Conservation (phyloP, 2,113 vertebrate species). For the Chauna torquata region DNA sequence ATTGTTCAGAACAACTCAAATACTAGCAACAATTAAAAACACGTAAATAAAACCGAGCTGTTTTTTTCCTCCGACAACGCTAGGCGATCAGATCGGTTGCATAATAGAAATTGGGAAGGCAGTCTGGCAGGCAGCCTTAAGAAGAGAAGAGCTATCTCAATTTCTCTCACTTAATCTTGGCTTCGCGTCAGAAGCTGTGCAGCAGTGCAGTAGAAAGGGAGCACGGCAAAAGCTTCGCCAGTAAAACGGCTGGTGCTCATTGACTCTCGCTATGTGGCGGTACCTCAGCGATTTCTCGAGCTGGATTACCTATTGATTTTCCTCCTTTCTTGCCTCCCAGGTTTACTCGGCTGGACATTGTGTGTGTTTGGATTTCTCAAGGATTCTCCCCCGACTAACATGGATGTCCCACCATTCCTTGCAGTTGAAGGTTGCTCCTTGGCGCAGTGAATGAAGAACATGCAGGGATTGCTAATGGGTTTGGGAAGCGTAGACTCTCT, state of each 20-base stretch:
- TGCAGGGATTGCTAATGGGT: slow-evolving; percentile 91
- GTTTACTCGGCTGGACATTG: slow-evolving; percentile 77
- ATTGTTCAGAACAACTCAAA: slow-evolving; percentile 57
- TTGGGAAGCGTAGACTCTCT: slow-evolving; percentile 83
- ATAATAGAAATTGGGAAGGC: slow-evolving; percentile 74
- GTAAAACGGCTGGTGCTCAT: slow-evolving; percentile 80
- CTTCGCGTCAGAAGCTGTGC: slow-evolving; percentile 92
- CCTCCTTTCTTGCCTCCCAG: slow-evolving; percentile 80
- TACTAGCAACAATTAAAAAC: background rate
- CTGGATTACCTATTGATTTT: slow-evolving; percentile 80
- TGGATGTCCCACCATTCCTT: slow-evolving; percentile 93
- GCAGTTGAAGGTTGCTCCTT: slow-evolving; percentile 89
- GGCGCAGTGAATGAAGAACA: slow-evolving; percentile 96
- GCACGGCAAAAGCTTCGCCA: slow-evolving; percentile 76
- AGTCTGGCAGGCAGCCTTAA: slow-evolving; percentile 80
- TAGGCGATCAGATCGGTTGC: slow-evolving; percentile 66
- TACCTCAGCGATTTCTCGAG: slow-evolving; percentile 63
- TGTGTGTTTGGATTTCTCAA: slow-evolving; percentile 86
- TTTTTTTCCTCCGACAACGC: background rate
- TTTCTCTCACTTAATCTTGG: slow-evolving; percentile 91
- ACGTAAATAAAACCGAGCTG: slow-evolving; percentile 43
- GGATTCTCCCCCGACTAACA: slow-evolving; percentile 87
- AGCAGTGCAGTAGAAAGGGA: slow-evolving; percentile 92
- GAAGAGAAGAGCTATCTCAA: slow-evolving; percentile 78
- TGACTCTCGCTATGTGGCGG: slow-evolving; percentile 71